These are phyloP conservation scores for Metopolophium dirhodum DNA, from an alignment of 1,140 invertebrate genomes.

Conservation along the genomic window DNA sequence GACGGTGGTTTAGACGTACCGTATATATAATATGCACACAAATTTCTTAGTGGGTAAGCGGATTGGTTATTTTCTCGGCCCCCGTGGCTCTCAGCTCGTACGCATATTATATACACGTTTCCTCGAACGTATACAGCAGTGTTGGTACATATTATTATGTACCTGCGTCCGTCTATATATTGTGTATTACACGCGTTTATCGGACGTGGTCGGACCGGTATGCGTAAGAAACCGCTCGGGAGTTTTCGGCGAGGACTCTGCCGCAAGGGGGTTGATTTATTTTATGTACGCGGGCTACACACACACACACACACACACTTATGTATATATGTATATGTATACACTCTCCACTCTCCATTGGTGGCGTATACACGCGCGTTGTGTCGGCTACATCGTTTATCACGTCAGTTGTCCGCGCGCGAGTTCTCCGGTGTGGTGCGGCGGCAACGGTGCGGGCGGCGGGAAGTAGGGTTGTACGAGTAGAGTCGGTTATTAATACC, in stretches of 20 bases:
- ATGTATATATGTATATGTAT: not conserved
- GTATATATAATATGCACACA: no score
- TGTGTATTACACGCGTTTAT: not conserved
- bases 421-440: not conserved
- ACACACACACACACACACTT: no score
- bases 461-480: not conserved
- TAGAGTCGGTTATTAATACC: conserved; percentile 38
- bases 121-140: no score
- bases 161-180: not conserved
- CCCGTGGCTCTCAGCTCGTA: not conserved
- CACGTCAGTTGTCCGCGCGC: conserved; percentile 39
- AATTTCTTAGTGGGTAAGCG: no score
- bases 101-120: no score
- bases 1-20: not conserved
- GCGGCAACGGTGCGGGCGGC: not conserved
- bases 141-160: not conserved
- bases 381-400: conserved; percentile 48
- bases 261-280: conserved; percentile 42
- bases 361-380: not conserved
- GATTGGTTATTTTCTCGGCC: not conserved
- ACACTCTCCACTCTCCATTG: not conserved
- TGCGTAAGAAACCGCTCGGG: not conserved
- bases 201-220: conserved; percentile 7
- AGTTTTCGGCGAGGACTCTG: not conserved
- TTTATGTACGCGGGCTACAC: not conserved